phyloP scores from a whole-genome alignment of 2,797 vertebrate species.

The Muscicapa comitata region DNA sequence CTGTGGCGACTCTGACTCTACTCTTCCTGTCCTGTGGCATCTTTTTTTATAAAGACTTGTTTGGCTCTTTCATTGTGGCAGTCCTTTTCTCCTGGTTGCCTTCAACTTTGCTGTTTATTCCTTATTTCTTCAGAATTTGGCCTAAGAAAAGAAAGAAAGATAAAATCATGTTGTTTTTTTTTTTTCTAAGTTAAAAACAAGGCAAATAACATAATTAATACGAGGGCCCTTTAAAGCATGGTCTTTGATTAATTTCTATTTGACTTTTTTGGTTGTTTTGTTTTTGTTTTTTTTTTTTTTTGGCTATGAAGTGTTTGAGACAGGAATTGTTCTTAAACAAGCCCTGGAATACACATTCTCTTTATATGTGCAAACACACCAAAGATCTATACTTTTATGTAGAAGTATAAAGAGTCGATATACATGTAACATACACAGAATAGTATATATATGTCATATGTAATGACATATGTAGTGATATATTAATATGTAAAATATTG shows the following conservation, averaged over 20 bases:
- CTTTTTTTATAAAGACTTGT: not conserved
- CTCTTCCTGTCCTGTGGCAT: not conserved
- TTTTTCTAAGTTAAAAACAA: not conserved
- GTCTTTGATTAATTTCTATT: not conserved
- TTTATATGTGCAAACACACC: fast-evolving
- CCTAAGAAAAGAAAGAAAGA: not conserved
- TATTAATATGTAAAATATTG: not conserved
- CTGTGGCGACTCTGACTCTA: not conserved
- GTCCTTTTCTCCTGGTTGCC: not conserved
- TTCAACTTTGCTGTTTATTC: not conserved
- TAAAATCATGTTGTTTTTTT: not conserved
- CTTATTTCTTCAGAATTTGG: not conserved
- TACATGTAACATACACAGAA: not conserved
- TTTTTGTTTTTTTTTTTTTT: not conserved
- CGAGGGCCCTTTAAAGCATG: not conserved
- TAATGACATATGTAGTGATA: not conserved
- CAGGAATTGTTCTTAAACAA: not conserved
- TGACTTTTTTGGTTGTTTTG: not conserved
- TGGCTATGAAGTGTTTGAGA: not conserved
- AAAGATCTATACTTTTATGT: not conserved
- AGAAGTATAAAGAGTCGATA: not conserved
- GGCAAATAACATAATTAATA: not conserved
- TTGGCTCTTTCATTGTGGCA: not conserved
- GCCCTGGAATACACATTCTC: not conserved
- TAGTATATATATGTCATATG: not conserved